Evolutionary conservation across 1,140 invertebrate species (phyloP).

Genomic region (Maconellicoccus hirsutus): DNA sequence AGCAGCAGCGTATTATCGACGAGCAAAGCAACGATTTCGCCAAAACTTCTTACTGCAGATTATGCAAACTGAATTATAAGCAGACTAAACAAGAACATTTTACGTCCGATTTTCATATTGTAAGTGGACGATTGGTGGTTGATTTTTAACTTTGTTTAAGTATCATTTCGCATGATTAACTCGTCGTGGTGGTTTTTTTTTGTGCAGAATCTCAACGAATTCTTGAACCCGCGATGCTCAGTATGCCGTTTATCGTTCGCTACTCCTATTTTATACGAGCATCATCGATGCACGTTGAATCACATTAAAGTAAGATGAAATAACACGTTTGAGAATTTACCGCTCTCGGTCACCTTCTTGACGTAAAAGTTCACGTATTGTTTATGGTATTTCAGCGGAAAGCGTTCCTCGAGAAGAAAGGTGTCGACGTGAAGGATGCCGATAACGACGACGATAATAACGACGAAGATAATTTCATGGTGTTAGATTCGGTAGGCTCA

Average conservation of each 20-base stretch:
- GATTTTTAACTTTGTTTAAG: too few relatives aligned
- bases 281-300: constrained; percentile 62
- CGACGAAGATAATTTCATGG: constrained; percentile 70
- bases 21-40: constrained; percentile 21
- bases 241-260: constrained; percentile 57
- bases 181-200: neutral
- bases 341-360: too few relatives aligned
- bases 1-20: constrained; percentile 24
- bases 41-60: constrained; percentile 41
- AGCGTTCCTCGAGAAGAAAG: constrained; percentile 38
- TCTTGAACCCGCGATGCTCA: constrained; percentile 18
- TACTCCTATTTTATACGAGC: constrained; percentile 67
- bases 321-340: too few relatives aligned
- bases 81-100: constrained; percentile 61
- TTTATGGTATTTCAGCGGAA: constrained; percentile 37
- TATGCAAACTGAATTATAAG: constrained; percentile 68
- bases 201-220: constrained; percentile 23
- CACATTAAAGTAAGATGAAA: constrained; percentile 55
- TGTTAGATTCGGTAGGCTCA: constrained; percentile 70
- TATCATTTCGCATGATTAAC: too few relatives aligned
- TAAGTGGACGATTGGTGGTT: too few relatives aligned
- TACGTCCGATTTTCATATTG: constrained; percentile 52
- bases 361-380: neutral
- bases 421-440: constrained; percentile 33
- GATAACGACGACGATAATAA: constrained; percentile 57